phyloP scores from a whole-genome alignment of 2,888 invertebrate genomes.

The Sarcophaga subvicina region DNA sequence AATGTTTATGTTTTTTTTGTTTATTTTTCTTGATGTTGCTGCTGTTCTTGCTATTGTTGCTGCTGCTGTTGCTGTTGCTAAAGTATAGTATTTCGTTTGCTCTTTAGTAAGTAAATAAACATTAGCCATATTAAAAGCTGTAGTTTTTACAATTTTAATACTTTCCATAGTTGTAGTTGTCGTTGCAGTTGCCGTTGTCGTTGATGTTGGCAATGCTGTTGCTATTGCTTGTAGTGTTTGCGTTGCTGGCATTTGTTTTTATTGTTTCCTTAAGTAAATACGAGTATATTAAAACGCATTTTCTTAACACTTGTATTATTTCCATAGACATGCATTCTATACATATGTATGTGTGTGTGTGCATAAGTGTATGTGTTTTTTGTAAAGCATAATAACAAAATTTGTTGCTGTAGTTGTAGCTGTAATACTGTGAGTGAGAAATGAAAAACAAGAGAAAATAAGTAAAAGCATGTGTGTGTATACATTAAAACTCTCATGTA shows the following conservation, averaged over 20 bases:
- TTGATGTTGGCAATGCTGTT: too few relatives aligned
- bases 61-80: not conserved
- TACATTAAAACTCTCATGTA: not conserved
- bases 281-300: conserved; percentile 39
- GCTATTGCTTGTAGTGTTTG: not conserved
- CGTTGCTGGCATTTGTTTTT: not conserved
- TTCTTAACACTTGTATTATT: conserved; percentile 49
- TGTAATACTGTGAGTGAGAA: not conserved
- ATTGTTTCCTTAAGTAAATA: conserved; percentile 50
- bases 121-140: conserved; percentile 42
- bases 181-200: not conserved
- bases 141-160: conserved; percentile 1
- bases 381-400: too few relatives aligned
- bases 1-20: not conserved
- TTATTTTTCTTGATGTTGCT: not conserved
- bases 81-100: conserved; percentile 6
- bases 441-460: too few relatives aligned
- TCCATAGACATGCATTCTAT: not conserved
- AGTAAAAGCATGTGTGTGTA: not conserved
- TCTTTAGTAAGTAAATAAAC: conserved; percentile 39
- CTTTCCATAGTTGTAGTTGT: not conserved
- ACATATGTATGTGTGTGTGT: not conserved
- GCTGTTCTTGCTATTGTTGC: not conserved
- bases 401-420: not conserved
- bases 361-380: not conserved